Evolutionary conservation across 2,797 vertebrate genomes (phyloP), one percentile per base, ranked within the genome.

Genomic region (Acestrorhynchus altus): DNA sequence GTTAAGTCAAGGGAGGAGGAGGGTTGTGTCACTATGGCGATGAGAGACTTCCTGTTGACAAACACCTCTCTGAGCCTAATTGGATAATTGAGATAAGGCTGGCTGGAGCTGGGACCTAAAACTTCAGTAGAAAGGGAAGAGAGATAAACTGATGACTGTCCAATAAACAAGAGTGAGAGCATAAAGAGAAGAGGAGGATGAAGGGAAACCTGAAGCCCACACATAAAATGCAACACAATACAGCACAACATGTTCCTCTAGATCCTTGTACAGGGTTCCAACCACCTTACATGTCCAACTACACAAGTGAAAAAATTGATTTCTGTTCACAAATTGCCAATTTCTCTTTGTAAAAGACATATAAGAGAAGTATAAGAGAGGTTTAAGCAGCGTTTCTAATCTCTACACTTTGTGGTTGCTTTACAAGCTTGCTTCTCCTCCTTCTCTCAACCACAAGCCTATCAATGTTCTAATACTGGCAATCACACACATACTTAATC

Each of bases 41-140:
- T 87, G 83, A 84, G 80, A 86, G 84, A 77, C 79, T 89, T 92
- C 90, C 90, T 92, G 91, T 90, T 88, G 87, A 89, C 90, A 92
- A 92, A 90, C 90, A 90, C 87, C 88, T n/a, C 87, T 84, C 82
- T 64, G 83, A 86, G 86, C 86, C 89, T 90, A 92, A 87, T 74
- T 73, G 78, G 79, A 76, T 88, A 88, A 92, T 89, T 90, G 87
- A 83, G 81, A 63, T 76, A 72, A 26, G 40, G 42, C 31, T 35
- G 31, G 56, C 74, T 9, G 39, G 31, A 39, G 31, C 18, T 39
- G 59, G 85, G 35, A 18, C 40, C 46, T 47, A 76, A 74, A 28
- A 56, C 31, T 15, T 61, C 15, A 39, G n/a, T n/a, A 46, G 75
- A 11, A 11, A 44, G 24, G 20, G 35, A 11, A 13, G 16, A 7